Percentiles rank a stretch among this genome's conserved stretches.
Conservation (phyloP, 2,888 invertebrate genomes). For the Oscheius myriophilus region DNA sequence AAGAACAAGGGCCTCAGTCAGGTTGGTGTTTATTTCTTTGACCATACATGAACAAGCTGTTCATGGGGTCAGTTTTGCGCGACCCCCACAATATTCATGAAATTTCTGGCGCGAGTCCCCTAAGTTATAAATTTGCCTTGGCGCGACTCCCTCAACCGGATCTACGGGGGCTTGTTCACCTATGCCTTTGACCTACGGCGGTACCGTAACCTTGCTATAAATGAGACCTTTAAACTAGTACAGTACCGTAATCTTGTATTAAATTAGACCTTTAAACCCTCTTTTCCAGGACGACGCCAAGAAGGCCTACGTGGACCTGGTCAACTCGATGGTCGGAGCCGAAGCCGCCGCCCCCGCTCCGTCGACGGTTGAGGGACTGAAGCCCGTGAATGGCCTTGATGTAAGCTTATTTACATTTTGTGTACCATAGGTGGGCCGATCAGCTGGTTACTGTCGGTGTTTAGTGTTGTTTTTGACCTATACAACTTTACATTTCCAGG, state of each 20-base stretch:
- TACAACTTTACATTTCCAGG: constrained; percentile 31
- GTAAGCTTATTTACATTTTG: constrained; percentile 26
- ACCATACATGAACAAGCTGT: background rate
- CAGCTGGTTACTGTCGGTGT: no score
- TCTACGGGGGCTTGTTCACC: no score
- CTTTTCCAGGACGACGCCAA: constrained; percentile 73
- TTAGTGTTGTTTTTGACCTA: background rate
- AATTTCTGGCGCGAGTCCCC: no score
- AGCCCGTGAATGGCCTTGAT: constrained; percentile 39
- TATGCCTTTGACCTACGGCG: no score
- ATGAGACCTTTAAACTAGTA: no score
- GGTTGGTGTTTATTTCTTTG: constrained; percentile 63
- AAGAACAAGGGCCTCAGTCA: constrained; percentile 73
- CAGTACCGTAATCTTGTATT: no score
- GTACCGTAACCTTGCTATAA: no score
- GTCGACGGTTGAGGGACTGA: constrained; percentile 46
- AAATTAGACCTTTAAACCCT: background rate
- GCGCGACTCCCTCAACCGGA: no score
- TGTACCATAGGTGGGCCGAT: background rate
- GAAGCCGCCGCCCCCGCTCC: constrained; percentile 54
- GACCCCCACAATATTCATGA: no score
- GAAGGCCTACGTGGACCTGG: constrained; percentile 73
- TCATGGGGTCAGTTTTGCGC: no score
- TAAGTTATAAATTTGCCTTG: no score
- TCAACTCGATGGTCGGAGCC: constrained; percentile 70